Evolutionary conservation across 2,113 vertebrate species (phyloP).

Genomic region (Arvicanthis niloticus): DNA sequence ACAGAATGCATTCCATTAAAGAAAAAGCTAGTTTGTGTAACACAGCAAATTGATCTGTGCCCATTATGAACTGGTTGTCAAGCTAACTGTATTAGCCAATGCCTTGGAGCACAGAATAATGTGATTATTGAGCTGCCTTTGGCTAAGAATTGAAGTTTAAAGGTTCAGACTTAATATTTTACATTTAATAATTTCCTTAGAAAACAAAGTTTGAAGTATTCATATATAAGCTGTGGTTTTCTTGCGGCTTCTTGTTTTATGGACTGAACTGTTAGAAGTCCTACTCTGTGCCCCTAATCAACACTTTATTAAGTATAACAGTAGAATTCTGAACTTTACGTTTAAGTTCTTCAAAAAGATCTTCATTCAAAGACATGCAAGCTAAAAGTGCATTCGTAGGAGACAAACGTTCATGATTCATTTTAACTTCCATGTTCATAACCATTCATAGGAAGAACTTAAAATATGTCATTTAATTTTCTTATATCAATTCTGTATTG

Average conservation of each 20-base stretch:
- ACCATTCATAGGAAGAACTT: background rate
- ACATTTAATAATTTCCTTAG: slow-evolving; percentile 15
- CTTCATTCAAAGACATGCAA: slow-evolving; percentile 25
- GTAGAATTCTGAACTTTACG: background rate
- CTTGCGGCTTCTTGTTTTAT: background rate
- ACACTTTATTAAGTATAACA: background rate
- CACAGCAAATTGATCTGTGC: slow-evolving; percentile 58
- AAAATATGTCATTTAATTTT: slow-evolving; percentile 50
- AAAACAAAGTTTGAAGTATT: background rate
- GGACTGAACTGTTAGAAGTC: background rate
- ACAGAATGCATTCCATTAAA: slow-evolving; percentile 64
- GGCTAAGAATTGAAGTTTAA: background rate
- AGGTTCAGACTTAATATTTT: slow-evolving; percentile 25
- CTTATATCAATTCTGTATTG: background rate
- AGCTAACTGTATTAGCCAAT: slow-evolving; percentile 54
- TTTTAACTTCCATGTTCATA: background rate
- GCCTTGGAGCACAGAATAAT: slow-evolving; percentile 26
- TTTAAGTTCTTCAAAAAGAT: slow-evolving; percentile 27
- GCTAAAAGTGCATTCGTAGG: background rate
- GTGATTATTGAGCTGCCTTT: slow-evolving; percentile 35
- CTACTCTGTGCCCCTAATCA: background rate
- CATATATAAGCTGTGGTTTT: background rate
- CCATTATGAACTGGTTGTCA: slow-evolving; percentile 57
- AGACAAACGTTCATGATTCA: background rate
- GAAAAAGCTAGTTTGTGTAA: slow-evolving; percentile 68